phyloP scores from a whole-genome alignment of 2,888 invertebrate genomes.

The Priocnemis perturbator region DNA sequence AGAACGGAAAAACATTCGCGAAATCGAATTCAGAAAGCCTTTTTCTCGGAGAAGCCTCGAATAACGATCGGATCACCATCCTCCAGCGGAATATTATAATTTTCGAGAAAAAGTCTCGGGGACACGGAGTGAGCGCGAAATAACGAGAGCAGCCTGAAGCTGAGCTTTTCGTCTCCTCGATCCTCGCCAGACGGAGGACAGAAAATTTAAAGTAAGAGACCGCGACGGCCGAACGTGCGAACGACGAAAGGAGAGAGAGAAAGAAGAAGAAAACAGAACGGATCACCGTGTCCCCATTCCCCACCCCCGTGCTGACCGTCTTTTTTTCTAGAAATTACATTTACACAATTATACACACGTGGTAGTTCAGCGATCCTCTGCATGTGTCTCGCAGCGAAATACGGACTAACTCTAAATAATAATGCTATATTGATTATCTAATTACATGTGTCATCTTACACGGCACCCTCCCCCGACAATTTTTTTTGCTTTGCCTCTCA shows the following conservation, averaged over 20 bases:
- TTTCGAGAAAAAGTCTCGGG: no score
- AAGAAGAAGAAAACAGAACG: not conserved
- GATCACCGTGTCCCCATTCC: constrained; percentile 2
- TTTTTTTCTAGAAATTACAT: constrained; percentile 29
- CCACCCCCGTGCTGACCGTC: not conserved
- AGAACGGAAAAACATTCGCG: no score
- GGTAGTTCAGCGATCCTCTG: constrained; percentile 46
- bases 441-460: constrained; percentile 53
- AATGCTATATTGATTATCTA: constrained; percentile 69
- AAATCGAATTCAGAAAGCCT: no score
- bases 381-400: constrained; percentile 23
- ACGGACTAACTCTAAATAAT: constrained; percentile 58
- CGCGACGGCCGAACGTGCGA: no score
- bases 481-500: not conserved
- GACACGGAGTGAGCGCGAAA: no score
- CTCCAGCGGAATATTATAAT: no score
- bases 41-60: no score
- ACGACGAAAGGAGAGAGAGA: constrained; percentile 29
- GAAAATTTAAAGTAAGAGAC: constrained; percentile 21
- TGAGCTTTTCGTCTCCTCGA: no score
- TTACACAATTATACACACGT: constrained; percentile 59
- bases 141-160: no score
- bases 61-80: no score
- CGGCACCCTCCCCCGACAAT: constrained; percentile 7
- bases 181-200: no score